phyloP scores from a whole-genome alignment of 2,797 vertebrate genomes.

The Erpetoichthys calabaricus region DNA sequence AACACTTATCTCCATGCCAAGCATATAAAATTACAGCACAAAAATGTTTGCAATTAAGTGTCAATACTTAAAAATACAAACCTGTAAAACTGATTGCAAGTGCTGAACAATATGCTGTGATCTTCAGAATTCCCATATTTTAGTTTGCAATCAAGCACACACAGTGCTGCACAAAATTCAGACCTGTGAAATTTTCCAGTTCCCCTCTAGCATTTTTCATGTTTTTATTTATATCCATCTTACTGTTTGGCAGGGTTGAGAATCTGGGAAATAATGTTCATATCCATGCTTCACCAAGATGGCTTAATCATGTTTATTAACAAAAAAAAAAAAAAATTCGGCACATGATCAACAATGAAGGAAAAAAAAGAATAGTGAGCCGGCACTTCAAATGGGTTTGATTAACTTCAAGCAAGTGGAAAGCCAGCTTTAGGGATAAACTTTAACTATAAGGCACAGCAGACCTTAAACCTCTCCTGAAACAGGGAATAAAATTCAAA shows the following conservation, averaged over 20 bases:
- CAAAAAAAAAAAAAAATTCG: slow-evolving; percentile 25
- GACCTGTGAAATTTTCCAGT: slow-evolving; percentile 47
- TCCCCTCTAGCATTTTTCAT: slow-evolving; percentile 37
- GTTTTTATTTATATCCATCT: slow-evolving; percentile 30
- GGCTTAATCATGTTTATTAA: slow-evolving; percentile 47
- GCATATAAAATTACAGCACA: slow-evolving; percentile 56
- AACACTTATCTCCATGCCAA: slow-evolving; percentile 29
- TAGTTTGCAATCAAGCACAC: slow-evolving; percentile 39
- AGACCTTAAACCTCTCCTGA: slow-evolving; percentile 48
- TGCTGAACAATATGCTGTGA: slow-evolving; percentile 43
- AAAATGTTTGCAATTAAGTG: slow-evolving; percentile 56
- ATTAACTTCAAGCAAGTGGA: slow-evolving; percentile 37
- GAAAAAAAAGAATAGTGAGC: slow-evolving; percentile 43
- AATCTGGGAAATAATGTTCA: slow-evolving; percentile 50
- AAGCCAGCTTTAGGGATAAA: slow-evolving; percentile 60
- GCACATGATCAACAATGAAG: slow-evolving; percentile 40
- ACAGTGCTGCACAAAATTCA: slow-evolving; percentile 50
- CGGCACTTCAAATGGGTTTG: slow-evolving; percentile 41
- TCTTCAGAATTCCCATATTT: slow-evolving; percentile 44
- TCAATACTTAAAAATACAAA: slow-evolving; percentile 50
- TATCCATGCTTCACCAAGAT: slow-evolving; percentile 24
- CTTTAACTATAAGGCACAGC: slow-evolving; percentile 62
- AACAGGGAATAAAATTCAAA: slow-evolving; percentile 44
- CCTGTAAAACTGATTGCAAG: slow-evolving; percentile 49
- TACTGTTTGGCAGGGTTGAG: slow-evolving; percentile 55